Evolutionary conservation across 2,113 vertebrate genomes (phyloP), one percentile per base, ranked within the genome.

Genomic region (Amblyornis subalaris): DNA sequence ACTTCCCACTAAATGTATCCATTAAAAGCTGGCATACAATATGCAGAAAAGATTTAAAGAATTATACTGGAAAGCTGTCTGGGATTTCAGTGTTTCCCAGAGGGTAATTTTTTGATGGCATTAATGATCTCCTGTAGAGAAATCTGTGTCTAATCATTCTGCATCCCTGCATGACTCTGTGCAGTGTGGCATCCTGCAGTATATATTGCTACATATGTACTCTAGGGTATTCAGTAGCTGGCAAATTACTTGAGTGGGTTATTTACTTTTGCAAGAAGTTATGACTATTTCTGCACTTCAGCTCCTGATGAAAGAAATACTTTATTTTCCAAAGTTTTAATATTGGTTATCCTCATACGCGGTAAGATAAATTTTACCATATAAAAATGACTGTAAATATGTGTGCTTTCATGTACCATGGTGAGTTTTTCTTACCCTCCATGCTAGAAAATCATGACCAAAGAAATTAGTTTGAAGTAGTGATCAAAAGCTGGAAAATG

Each of bases 231-330:
- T 82, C 54, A 60, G 8, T 62, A 36, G 25, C 61, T 75, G 61
- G 50, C 33, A 95, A 66, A 73, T 93, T 85, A 76, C 31, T 66
- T 70, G 74, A 80, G 54, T 0, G 0, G 54, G 54, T 94, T 92
- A 85, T 95, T 95, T 94, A 92, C 40, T 94, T 94, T 85, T 75
- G 42, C 58, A 82, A 76, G 58, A 89, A 95, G 53, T 87, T 91
- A 69, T 66, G 42, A 69, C 29, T 85, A 18, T 47, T 78, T 69
- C 53, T 96, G 28, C 48, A 73, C 17, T 85, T 91, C 54, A 73
- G 33, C 13, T 76, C 8, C 35, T 21, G 8, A 70, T 74, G 42
- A 81, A 93, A 94, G 44, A 81, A 75, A 66, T 28, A 75, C 29
- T 51, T 75, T 47, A 9, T 62, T 89, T 96, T 79, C 47, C 22